Evolutionary conservation across 2,888 invertebrate species (phyloP), one percentile per base, ranked within the genome.

Genomic region (Lasioglossum zephyrum): DNA sequence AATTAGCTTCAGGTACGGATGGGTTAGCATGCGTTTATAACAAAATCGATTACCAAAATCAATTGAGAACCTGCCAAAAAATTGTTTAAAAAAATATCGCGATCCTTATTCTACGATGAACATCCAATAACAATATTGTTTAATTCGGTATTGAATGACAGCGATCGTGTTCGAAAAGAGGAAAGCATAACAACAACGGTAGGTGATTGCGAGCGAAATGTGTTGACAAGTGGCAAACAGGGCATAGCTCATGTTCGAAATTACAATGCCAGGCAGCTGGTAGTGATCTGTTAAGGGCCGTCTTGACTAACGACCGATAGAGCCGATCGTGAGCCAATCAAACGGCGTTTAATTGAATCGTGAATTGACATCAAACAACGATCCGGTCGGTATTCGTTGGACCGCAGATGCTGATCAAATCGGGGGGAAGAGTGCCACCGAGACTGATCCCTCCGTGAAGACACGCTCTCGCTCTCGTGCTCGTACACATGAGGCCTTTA

Each of bases 301-400:
- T 74, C 87, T 87, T 88, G 90, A 87, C 88, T 89, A 87, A 85
- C 87, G 85, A 86, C 85, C 79, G 53, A 73, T 77, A 66, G 73
- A 47, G 47, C 47, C 79, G 78, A 86, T 88, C 85, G 84, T 81
- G 88, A 85, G 85, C 87, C 87, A 88, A 90, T 91, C 88, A 88
- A 85, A 82, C 81, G 76, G 79, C 81, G 87, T 89, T 91, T 88
- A 87, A 91, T 91, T 88, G 90, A 86, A 85, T 85, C 82, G 87
- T 87, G 83, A 86, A 87, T 87, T 66, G 83, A 79, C 84, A 57
- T 83, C 83, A 79, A 87, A 80, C 87, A 81, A 75, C 77, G 79
- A 78, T 76, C 73, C 63, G 49, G 13, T 39, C 36, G 60, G 70
- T 63, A 77, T 79, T 70, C 75, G 73, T 47, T 73, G 57, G 18